Percentiles rank a stretch among this genome's conserved stretches.
Evolutionary conservation across 2,113 vertebrate species (phyloP).

Genomic region (Laticauda laticaudata): DNA sequence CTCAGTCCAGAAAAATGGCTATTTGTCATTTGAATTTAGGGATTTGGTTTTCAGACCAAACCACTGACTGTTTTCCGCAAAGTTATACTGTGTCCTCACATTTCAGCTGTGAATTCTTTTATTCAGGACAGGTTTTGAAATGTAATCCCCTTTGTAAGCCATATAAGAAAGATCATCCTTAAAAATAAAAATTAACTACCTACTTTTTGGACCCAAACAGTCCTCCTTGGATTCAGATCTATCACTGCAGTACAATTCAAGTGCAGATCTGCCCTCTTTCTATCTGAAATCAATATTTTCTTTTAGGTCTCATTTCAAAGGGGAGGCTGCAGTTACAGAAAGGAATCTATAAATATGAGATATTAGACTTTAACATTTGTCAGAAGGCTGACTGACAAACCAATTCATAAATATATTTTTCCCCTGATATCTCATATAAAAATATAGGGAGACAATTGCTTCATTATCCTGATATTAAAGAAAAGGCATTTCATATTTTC

Average conservation of each 20-base stretch:
- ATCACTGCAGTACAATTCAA: slow-evolving; percentile 38
- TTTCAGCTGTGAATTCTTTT: neutral
- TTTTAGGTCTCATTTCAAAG: slow-evolving; percentile 36
- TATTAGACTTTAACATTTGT: slow-evolving; percentile 30
- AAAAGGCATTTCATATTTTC: slow-evolving; percentile 1
- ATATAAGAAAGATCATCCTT: slow-evolving; percentile 7
- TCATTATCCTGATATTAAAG: neutral
- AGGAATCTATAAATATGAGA: slow-evolving; percentile 33
- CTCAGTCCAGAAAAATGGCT: neutral
- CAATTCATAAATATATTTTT: slow-evolving; percentile 42
- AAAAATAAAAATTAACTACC: slow-evolving; percentile 26
- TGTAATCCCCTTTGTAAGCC: neutral
- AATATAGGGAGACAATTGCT: neutral
- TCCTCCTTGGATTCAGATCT: slow-evolving; percentile 32
- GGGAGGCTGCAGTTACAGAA: slow-evolving; percentile 24
- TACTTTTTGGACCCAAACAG: slow-evolving; percentile 22
- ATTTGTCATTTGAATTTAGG: neutral
- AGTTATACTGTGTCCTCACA: neutral
- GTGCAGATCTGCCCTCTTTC: slow-evolving; percentile 35
- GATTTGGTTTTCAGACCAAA: neutral
- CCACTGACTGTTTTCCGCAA: neutral
- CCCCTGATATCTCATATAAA: slow-evolving; percentile 5
- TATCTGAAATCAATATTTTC: slow-evolving; percentile 53
- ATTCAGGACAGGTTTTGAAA: neutral
- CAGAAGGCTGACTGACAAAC: slow-evolving; percentile 32